Evolutionary conservation across 2,888 invertebrate species (phyloP), one percentile per base, ranked within the genome.

Genomic region (Philereme transversata): DNA sequence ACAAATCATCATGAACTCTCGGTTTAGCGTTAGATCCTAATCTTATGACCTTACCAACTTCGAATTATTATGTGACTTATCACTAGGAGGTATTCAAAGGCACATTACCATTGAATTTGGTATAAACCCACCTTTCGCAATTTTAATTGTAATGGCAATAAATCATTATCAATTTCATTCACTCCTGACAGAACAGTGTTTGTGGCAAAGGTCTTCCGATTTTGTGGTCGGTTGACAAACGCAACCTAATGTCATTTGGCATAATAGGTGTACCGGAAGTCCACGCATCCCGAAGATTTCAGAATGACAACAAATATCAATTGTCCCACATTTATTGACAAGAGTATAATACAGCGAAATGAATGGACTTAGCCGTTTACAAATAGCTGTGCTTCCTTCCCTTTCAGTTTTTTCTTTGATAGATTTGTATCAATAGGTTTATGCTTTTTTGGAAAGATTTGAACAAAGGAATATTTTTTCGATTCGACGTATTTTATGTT

Each of bases 211-310:
- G 10, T 60, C 54, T 62, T 49, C 55, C 58, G 56, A 62, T 74
- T 80, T 82, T 88, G 89, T 75, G 89, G 89, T 84, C 71, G 69
- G 77, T 71, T 74, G 76, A 74, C 75, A 71, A 70, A 77, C 76
- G 83, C 77, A 81, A 82, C 75, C 75, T 73, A 65, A 22, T 76
- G 76, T 74, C 72, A 64, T 66, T 67, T 72, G 71, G 71, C 72
- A 85, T 80, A 85, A 86, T 79, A 67, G n/a, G n/a, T n/a, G n/a
- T 69, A 71, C 87, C 88, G 88, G 88, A 89, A 84, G 87, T 87
- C 80, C 78, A 65, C 71, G 76, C 76, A 76, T 79, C 77, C 77
- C 35, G 38, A 47, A 64, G 58, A 61, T 61, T 74, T 57, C 56
- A 57, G 64, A 83, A 87, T 81, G 87, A 85, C 85, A 88, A 85